Evolutionary conservation across 2,888 invertebrate species (phyloP).

Genomic region (Pedicia rivosa): DNA sequence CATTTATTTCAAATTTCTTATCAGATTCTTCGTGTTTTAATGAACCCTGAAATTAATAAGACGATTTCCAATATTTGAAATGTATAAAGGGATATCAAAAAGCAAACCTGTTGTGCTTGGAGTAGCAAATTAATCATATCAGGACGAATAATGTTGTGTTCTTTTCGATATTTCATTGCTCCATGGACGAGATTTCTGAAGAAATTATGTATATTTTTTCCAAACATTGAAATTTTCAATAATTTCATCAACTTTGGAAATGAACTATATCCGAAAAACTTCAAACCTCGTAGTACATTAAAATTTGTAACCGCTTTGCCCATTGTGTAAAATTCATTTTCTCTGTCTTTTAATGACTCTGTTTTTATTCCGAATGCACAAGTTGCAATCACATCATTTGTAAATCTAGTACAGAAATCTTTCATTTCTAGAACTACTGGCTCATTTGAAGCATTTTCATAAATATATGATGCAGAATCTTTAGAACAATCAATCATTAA

Average conservation of each 20-base stretch:
- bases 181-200: conserved; percentile 2
- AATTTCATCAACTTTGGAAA: conserved; percentile 11
- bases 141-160: conserved; percentile 1
- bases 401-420: conserved; percentile 19
- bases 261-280: conserved; percentile 13
- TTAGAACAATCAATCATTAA: conserved; percentile 1
- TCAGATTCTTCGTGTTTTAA: background rate
- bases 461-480: conserved; percentile 4
- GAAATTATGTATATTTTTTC: conserved; percentile 7
- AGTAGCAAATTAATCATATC: conserved; percentile 32
- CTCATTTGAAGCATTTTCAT: conserved; percentile 16
- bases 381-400: conserved; percentile 29
- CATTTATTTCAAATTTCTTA: background rate
- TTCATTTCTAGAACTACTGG: conserved; percentile 17
- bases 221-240: conserved; percentile 14
- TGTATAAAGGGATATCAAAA: no score
- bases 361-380: conserved; percentile 30
- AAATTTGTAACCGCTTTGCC: conserved; percentile 30
- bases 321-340: conserved; percentile 37
- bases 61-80: no score
- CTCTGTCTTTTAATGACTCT: conserved; percentile 33
- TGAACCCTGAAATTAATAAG: no score
- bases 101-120: conserved; percentile 34
- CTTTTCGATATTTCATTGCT: background rate
- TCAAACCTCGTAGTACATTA: conserved; percentile 13